These are phyloP conservation scores for Acipenser oxyrinchus DNA, from an alignment of 2,797 vertebrate species.

Conservation along the genomic window DNA sequence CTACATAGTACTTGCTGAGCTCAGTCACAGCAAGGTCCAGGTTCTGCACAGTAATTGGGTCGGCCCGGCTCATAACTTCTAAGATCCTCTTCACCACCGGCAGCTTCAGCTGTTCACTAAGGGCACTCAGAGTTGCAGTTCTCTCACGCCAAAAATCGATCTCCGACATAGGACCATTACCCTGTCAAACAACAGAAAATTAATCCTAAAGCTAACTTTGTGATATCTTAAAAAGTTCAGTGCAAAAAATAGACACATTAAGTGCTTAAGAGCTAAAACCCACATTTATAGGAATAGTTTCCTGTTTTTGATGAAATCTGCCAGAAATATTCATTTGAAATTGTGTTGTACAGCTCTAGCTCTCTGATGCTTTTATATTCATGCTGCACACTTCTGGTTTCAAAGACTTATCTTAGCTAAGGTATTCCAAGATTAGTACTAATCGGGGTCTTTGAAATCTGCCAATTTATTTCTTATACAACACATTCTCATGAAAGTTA, in stretches of 20 bases:
- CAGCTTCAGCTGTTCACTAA: constrained; percentile 70
- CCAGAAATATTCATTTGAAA: too few species aligned
- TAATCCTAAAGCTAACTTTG: background rate
- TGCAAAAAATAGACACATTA: background rate
- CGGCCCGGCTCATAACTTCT: constrained; percentile 55
- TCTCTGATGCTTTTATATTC: background rate
- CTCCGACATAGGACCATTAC: constrained; percentile 72
- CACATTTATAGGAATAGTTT: too few species aligned
- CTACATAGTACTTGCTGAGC: constrained; percentile 61
- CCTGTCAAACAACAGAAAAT: constrained; percentile 42
- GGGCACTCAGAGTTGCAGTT: constrained; percentile 55
- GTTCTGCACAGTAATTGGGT: constrained; percentile 49
- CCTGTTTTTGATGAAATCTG: too few species aligned
- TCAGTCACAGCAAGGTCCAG: constrained; percentile 59
- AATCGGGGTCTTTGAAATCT: too few species aligned
- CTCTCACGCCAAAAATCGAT: constrained; percentile 79
- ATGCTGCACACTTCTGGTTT: background rate
- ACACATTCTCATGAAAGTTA: too few species aligned
- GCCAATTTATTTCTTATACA: too few species aligned
- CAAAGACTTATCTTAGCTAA: too few species aligned
- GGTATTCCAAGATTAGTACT: too few species aligned
- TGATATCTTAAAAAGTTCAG: background rate
- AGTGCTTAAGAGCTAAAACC: background rate
- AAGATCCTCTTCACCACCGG: constrained; percentile 69
- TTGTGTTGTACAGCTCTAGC: background rate